These are phyloP conservation scores for Sebastes oblongus DNA, from an alignment of 2,797 vertebrate genomes.

Conservation along the genomic window DNA sequence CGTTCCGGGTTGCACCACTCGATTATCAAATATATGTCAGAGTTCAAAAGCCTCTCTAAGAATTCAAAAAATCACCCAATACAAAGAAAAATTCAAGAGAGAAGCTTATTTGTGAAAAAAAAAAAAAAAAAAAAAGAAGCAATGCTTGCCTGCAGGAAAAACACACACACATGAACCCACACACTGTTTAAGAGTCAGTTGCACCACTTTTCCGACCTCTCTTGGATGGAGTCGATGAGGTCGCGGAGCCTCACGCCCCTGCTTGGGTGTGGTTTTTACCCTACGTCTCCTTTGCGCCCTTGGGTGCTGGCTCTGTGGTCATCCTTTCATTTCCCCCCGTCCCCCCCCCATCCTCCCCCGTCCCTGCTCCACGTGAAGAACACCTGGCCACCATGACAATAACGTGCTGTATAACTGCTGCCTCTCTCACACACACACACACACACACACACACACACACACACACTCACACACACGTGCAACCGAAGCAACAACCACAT, in stretches of 20 bases:
- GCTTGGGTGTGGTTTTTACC: conserved; percentile 61
- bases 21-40: conserved; percentile 28
- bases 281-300: conserved; percentile 16
- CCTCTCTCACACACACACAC: not conserved
- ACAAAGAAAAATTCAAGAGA: conserved; percentile 64
- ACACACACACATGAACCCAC: conserved; percentile 23
- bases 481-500: conserved; percentile 34
- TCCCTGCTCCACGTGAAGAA: not conserved
- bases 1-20: conserved; percentile 29
- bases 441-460: not conserved
- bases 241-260: not conserved
- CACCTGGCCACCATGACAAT: conserved; percentile 31
- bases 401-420: conserved; percentile 19
- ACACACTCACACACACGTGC: not conserved
- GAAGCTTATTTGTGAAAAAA: not conserved
- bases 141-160: conserved; percentile 11
- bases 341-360: conserved; percentile 2
- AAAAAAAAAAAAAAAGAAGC: not conserved
- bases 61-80: conserved; percentile 56
- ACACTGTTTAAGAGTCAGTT: conserved; percentile 58
- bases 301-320: conserved; percentile 64
- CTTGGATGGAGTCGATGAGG: conserved; percentile 39
- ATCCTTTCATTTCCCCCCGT: conserved; percentile 41
- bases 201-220: conserved; percentile 70
- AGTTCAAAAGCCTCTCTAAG: conserved; percentile 79